Base-by-base conservation (phyloP, 2,797 vertebrate species). In the Lerista edwardsae region DNA sequence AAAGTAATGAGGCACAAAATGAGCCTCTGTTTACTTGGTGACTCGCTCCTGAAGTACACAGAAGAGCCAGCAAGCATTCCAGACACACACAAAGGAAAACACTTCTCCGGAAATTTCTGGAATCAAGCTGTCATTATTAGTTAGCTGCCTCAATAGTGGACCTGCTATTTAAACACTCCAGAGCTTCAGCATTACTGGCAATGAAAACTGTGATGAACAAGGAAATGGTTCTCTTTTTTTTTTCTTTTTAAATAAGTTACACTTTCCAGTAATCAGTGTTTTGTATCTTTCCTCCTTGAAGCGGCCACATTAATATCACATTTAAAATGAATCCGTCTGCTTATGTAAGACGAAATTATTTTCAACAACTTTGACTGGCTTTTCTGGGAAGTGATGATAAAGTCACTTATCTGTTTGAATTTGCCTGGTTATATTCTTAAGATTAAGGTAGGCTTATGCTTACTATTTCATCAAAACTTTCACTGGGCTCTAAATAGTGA, bases 351-450 rank as follows among this genome's bases (percentile, higher is more conserved):
- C 51, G 80, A 84, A 83, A 74, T 65, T 47, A 73, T 31, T 83
- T 87, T 6, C 62, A 67, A 67, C 36, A 71, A 61, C 61, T 67
- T 72, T 78, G 78, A 74, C 3, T 57, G 10, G 0, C 0, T 88
- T 89, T 86, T 88, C 65, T 62, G 15, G 86, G 51, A 79, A 84
- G 82, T 84, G 3, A 6, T 80, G 79, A 71, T 77, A 83, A 89
- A 39, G 59, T 90, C 23, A 61, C 68, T 73, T 76, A 75, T n/a
- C 41, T 82, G 61, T 83, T 88, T 15, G 55, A 83, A 88, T 90
- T 82, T 57, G 65, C 23, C 31, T 57, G 84, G 6, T 27, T 89
- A 79, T 51, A 69, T 82, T 84, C 47, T 79, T 39, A 81, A 84
- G 39, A 86, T 78, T 87, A 90, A 31, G 69, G 17, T 11, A 87